Conservation (phyloP, 2,113 vertebrate genomes). For the Zapornia atra region DNA sequence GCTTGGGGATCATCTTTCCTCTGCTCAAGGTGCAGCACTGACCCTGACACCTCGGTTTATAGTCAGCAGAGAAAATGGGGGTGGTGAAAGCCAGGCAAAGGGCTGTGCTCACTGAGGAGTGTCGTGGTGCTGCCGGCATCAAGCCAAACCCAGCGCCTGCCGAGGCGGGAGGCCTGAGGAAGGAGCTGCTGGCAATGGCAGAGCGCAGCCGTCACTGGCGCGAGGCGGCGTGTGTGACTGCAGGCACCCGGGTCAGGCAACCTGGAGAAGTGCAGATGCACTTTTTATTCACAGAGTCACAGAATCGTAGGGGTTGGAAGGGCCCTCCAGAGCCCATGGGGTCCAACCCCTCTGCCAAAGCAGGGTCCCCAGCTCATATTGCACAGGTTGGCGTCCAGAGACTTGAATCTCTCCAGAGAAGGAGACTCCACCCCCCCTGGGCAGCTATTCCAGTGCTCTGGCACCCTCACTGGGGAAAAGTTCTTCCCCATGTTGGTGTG, state of each 20-base stretch:
- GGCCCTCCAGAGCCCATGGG: too few species aligned
- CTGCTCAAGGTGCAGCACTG: background rate
- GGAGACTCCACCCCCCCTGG: too few species aligned
- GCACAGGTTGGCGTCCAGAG: too few species aligned
- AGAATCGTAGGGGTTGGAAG: too few species aligned
- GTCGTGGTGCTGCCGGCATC: background rate
- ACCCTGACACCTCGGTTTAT: fast-evolving
- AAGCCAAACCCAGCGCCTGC: too few species aligned
- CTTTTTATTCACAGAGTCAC: background rate
- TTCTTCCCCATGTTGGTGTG: too few species aligned
- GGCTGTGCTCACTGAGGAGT: background rate
- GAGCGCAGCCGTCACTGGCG: background rate
- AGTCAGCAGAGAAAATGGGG: fast-evolving
- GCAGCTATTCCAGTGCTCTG: too few species aligned
- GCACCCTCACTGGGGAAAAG: too few species aligned
- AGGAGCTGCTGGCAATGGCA: background rate
- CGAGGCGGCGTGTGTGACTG: background rate
- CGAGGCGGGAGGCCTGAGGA: background rate
- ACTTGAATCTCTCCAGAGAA: too few species aligned
- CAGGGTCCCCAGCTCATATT: too few species aligned
- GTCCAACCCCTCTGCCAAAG: too few species aligned
- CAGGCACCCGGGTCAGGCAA: background rate
- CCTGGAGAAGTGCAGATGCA: background rate
- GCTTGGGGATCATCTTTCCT: background rate
- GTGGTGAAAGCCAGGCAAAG: fast-evolving